phyloP scores from a whole-genome alignment of 1,140 invertebrate species.

The Polypedilum vanderplanki region DNA sequence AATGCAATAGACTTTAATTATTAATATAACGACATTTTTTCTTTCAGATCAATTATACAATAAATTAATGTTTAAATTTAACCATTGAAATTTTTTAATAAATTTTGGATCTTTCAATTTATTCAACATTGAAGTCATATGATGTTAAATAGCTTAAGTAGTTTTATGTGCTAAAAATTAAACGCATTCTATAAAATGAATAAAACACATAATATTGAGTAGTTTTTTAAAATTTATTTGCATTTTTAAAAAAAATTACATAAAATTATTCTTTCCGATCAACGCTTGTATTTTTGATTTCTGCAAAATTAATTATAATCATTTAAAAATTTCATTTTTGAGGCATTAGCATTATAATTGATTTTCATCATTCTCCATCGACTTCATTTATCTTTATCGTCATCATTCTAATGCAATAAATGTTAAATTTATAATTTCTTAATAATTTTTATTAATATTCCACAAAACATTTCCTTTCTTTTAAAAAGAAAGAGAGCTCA shows the following conservation, averaged over 20 bases:
- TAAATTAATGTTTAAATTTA: too few species aligned
- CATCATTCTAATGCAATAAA: not conserved
- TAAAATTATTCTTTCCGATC: constrained; percentile 9
- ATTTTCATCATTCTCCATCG: not conserved
- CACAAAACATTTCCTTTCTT: not conserved
- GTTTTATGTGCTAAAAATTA: not conserved
- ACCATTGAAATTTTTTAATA: too few species aligned
- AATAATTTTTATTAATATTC: not conserved
- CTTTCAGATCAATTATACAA: too few species aligned
- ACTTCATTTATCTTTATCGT: not conserved
- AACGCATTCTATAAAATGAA: not conserved
- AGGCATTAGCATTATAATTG: constrained; percentile 8
- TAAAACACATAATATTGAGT: not conserved
- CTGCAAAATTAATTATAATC: not conserved
- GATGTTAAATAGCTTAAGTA: too few species aligned
- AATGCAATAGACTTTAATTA: too few species aligned
- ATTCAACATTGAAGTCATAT: too few species aligned
- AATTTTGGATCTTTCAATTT: too few species aligned
- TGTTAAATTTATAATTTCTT: not conserved
- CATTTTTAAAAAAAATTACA: constrained; percentile 16
- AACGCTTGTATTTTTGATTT: not conserved
- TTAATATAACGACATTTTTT: too few species aligned
- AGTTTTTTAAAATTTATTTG: constrained; percentile 20
- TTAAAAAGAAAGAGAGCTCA: not conserved
- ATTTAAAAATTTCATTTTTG: constrained; percentile 1